Percentiles rank a stretch among this genome's conserved stretches.
These are phyloP conservation scores for Pampus argenteus DNA, from an alignment of 2,797 vertebrate genomes.

Conservation along the genomic window DNA sequence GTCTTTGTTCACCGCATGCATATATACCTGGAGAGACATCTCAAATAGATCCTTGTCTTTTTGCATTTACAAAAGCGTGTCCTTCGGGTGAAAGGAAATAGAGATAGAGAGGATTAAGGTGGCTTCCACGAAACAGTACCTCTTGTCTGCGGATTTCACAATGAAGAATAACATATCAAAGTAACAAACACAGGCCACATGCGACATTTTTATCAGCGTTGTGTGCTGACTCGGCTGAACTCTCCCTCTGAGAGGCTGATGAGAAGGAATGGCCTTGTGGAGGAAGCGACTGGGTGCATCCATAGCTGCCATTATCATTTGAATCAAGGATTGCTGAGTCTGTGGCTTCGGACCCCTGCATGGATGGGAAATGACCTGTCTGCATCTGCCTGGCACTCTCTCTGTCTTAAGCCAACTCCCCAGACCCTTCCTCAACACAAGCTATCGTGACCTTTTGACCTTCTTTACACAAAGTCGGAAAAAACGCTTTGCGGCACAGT, in stretches of 20 bases:
- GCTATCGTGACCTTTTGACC: slow-evolving; percentile 49
- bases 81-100: slow-evolving; percentile 13
- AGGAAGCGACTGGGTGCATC: slow-evolving; percentile 32
- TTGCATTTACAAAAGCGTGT: slow-evolving; percentile 31
- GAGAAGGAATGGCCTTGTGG: slow-evolving; percentile 66
- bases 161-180: slow-evolving; percentile 44
- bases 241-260: slow-evolving; percentile 72
- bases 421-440: slow-evolving; percentile 35
- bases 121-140: slow-evolving; percentile 12
- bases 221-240: slow-evolving; percentile 75
- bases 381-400: slow-evolving; percentile 58
- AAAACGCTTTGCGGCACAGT: slow-evolving; percentile 17
- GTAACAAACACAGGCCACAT: slow-evolving; percentile 35
- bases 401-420: slow-evolving; percentile 44
- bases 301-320: slow-evolving; percentile 47
- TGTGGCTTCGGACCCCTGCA: slow-evolving; percentile 33
- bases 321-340: slow-evolving; percentile 53
- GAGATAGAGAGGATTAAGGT: neutral
- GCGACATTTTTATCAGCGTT: slow-evolving; percentile 56
- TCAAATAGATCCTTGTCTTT: slow-evolving; percentile 20
- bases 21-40: slow-evolving; percentile 26
- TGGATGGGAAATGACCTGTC: slow-evolving; percentile 76
- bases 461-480: slow-evolving; percentile 20
- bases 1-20: slow-evolving; percentile 37
- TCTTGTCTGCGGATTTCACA: slow-evolving; percentile 11